Evolutionary conservation across 2,113 vertebrate genomes (phyloP), one percentile per base, ranked within the genome.

Genomic region (Morone chrysops): DNA sequence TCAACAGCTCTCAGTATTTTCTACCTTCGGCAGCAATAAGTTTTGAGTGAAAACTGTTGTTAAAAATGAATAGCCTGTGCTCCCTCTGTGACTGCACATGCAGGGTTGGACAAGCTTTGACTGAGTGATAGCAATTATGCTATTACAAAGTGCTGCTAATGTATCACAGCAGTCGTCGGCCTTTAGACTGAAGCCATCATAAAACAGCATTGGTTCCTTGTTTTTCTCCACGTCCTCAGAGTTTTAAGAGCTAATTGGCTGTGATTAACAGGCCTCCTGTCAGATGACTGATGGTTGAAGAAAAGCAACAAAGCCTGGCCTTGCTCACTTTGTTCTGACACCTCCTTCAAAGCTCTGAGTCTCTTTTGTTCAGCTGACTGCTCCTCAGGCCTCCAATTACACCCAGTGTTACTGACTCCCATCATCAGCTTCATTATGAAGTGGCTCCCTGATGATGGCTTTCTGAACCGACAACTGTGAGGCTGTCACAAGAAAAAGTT

Each of bases 101-200:
- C 56, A 56, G 3, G 11, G 47, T 18, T 12, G 41, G 36, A 70
- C 57, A 51, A 61, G 22, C 36, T 18, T 25, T 11, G 6, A 65
- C 50, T 65, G 43, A 80, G 56, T 84, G 69, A 73, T 57, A 2
- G 40, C 38, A 47, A 70, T 80, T 70, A 0, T 73, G 48, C 47
- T 56, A 48, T 68, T 69, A 51, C 65, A 70, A 57, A 75, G 76
- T 65, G 43, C 48, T 65, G n/a, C 51, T 80, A 48, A 75, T 80
- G 57, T 36, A 48, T 11, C 7, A 41, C 65, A 53, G 62, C 20
- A 66, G 51, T 4, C 20, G 1, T 51, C 31, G 51, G 47, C 40
- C 65, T 47, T 25, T 8, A 45, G 51, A 66, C 51, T 18, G 31
- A 70, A 43, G 22, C 22, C 8, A 11, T 68, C 41, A 17, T 20